Base-by-base conservation (phyloP, 2,113 vertebrate genomes). In the Meleagris gallopavo region DNA sequence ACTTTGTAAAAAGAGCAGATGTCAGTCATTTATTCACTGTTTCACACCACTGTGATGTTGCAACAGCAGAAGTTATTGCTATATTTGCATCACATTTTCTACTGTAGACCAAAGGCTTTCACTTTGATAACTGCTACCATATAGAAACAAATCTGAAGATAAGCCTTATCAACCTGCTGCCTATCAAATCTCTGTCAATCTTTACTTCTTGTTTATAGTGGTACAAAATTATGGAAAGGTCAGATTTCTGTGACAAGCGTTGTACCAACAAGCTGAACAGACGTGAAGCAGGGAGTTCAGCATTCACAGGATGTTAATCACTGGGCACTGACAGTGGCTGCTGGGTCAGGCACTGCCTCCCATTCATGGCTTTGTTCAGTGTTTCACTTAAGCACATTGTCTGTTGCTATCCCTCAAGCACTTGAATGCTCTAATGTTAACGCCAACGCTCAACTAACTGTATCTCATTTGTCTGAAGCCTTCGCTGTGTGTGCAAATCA, bases 241-340 rank as follows among this genome's bases (percentile, higher is more conserved):
- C 79, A 76, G 40, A 4, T 34, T 24, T 55, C 13, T 34, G 21
- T 55, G 43, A 34, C 0, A 0, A 29, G 13, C 9, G 66, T 27
- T 2, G 0, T 14, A 11, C 82, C 71, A 73, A 0, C 69, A 58
- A 50, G 22, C 38, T 62, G 38, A 30, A 36, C 36, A 16, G 62
- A 50, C 40, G 76, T 30, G 16, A 70, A 62, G 61, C 38, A 70
- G 8, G 19, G 24, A 52, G 60, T 19, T 95, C 13, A 71, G 73
- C 41, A 85, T 91, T 90, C 90, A 80, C 64, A 14, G 22, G 38
- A 6, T 65, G 45, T 70, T 70, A 75, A 18, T 27, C 38, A 61
- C 10, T 18, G 38, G 24, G 10, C 11, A 11, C 24, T 36, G 52
- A 24, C 3, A 25, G 30, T 2, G 43, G 54, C 22, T 32, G 52